Evolutionary conservation across 2,888 invertebrate species (phyloP), one percentile per base, ranked within the genome.

Genomic region (Diplolepis rosae): DNA sequence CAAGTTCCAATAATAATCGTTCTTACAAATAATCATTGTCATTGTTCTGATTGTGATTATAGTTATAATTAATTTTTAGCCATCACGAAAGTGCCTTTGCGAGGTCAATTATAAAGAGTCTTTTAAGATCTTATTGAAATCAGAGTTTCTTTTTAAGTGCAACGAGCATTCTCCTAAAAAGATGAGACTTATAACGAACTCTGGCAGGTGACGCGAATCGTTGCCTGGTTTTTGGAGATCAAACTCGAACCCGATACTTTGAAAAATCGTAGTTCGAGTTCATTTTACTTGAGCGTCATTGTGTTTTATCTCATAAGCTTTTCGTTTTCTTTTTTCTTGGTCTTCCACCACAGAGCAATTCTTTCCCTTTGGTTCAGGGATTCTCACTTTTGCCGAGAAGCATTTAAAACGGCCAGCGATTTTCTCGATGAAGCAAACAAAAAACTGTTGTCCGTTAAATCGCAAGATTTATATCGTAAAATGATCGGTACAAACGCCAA

Each of bases 401-500:
- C 61, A 61, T 61, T 61, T 61, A 61, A 11, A 27, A 22, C 7
- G 22, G 18, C 18, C n/a, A n/a, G n/a, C n/a, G n/a, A n/a, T n/a
- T 15, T 45, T 45, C 45, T 45, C 15, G 45, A 45, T 45, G 11
- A 18, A 15, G 35, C 6, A 39, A 39, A 61, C 45, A 45, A 18
- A 61, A 39, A 24, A 61, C 11, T 56, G 56, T 56, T 22, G 24
- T 39, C 27, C 13, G n/a, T 61, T 61, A n/a, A 24, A 61, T 39
- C 22, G 24, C 61, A 61, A 61, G 35, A 45, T 42, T 28, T 45
- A 67, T 50, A 67, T 67, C 39, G 51, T 42, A 28, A 68, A 68
- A 85, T 82, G 74, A 84, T 86, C 84, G 85, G 85, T 85, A 85
- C 86, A 85, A 86, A 85, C 81, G 80, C 87, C 87, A 87, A 87